Evolutionary conservation across 2,888 invertebrate species (phyloP).

Genomic region (Rhagonycha fulva): DNA sequence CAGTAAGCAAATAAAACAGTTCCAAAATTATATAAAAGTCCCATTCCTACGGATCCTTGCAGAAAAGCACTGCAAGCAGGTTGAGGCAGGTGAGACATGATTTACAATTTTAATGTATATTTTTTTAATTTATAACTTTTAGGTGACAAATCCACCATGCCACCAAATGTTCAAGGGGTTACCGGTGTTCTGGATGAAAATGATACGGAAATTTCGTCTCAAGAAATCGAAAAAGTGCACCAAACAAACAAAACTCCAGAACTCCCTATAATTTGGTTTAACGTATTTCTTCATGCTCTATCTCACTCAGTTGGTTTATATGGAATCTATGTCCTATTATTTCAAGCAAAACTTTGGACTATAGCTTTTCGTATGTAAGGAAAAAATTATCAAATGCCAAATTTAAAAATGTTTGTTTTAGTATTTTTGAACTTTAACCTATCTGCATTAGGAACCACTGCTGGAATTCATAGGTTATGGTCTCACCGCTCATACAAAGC

Average conservation of each 20-base stretch:
- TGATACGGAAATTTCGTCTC: conserved; percentile 59
- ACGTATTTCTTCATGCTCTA: conserved; percentile 74
- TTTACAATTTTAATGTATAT: neutral
- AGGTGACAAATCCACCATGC: neutral
- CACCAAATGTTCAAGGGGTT: conserved; percentile 28
- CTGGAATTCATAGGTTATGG: conserved; percentile 96
- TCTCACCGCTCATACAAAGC: conserved; percentile 96
- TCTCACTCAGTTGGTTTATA: conserved; percentile 77
- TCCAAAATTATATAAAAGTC: neutral
- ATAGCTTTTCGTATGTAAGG: conserved; percentile 70
- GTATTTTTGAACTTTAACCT: conserved; percentile 73
- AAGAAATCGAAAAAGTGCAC: conserved; percentile 47
- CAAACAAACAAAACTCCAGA: neutral
- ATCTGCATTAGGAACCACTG: conserved; percentile 87
- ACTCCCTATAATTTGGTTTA: conserved; percentile 76
- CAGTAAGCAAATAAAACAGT: neutral
- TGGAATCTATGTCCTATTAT: conserved; percentile 72
- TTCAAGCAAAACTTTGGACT: conserved; percentile 76
- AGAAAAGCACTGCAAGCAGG: neutral
- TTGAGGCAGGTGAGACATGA: neutral
- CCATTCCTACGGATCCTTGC: neutral
- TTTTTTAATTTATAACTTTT: neutral
- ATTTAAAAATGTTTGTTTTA: conserved; percentile 14
- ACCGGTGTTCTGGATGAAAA: conserved; percentile 68
- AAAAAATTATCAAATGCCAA: neutral